phyloP scores from a whole-genome alignment of 1,140 invertebrate genomes.

The Anastatus disparis region DNA sequence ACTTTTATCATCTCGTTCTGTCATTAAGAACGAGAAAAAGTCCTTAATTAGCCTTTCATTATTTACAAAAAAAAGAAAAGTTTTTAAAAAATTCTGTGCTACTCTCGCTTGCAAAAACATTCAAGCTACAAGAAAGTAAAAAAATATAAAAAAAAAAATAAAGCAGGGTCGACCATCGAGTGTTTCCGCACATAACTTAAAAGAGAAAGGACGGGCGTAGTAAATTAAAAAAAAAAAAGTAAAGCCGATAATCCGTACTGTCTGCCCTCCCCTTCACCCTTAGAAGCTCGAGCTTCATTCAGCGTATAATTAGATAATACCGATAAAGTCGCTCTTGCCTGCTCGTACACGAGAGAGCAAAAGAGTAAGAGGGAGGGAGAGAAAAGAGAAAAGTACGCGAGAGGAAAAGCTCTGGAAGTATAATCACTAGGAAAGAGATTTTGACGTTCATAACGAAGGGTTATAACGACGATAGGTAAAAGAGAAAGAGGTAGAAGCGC shows the following conservation, averaged over 20 bases:
- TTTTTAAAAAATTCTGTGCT: neutral
- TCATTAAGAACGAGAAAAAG: slow-evolving; percentile 16
- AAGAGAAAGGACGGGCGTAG: neutral
- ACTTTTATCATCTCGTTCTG: slow-evolving; percentile 32
- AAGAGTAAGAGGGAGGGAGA: slow-evolving; percentile 15
- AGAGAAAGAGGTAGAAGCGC: slow-evolving; percentile 12
- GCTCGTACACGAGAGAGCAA: neutral
- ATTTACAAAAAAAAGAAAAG: slow-evolving; percentile 16
- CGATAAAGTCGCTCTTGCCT: neutral
- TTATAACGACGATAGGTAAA: neutral
- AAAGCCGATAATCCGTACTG: slow-evolving; percentile 30
- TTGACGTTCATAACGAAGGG: slow-evolving; percentile 8
- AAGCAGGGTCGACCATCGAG: no score
- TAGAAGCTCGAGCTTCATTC: slow-evolving; percentile 14
- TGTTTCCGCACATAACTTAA: slow-evolving; percentile 2
- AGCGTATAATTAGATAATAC: slow-evolving; percentile 31
- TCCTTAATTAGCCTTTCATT: slow-evolving; percentile 29
- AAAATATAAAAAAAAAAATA: no score
- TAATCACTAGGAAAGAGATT: slow-evolving; percentile 40
- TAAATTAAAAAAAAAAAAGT: neutral
- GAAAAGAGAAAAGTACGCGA: slow-evolving; percentile 20
- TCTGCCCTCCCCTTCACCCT: no score
- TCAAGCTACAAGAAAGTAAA: no score
- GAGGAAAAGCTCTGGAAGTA: slow-evolving; percentile 36
- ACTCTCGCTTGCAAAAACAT: neutral